A percentile compares a stretch with the other conserved stretches of the same genome.
phyloP scores from a whole-genome alignment of 2,888 invertebrate genomes.

The Troides helena region DNA sequence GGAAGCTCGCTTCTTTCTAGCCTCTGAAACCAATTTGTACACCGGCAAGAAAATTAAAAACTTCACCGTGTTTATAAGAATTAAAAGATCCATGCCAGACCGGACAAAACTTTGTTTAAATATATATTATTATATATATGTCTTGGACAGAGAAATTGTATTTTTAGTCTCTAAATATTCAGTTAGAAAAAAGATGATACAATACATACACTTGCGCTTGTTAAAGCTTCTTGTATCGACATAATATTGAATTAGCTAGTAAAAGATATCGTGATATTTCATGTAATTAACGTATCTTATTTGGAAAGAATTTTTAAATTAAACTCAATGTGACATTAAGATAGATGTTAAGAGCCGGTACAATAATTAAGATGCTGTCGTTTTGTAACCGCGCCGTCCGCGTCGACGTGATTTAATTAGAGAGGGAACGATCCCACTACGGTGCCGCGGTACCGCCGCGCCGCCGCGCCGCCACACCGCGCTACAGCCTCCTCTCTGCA shows the following conservation, averaged over 20 bases:
- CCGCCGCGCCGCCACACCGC: slow-evolving; percentile 16
- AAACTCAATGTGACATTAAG: slow-evolving; percentile 75
- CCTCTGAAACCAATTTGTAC: slow-evolving; percentile 75
- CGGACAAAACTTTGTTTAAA: too few species aligned
- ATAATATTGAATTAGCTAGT: too few species aligned
- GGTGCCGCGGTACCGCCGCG: slow-evolving; percentile 25
- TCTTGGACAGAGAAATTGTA: too few species aligned
- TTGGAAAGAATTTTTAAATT: slow-evolving; percentile 64
- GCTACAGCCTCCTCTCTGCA: slow-evolving; percentile 15
- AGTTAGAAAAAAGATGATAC: too few species aligned
- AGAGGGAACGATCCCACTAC: slow-evolving; percentile 61
- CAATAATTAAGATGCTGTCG: slow-evolving; percentile 79
- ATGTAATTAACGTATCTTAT: slow-evolving; percentile 53
- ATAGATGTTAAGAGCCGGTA: slow-evolving; percentile 77
- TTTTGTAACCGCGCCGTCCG: slow-evolving; percentile 70
- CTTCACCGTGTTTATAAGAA: slow-evolving; percentile 49
- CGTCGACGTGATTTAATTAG: slow-evolving; percentile 76
- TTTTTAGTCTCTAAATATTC: too few species aligned
- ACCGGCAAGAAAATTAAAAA: slow-evolving; percentile 74
- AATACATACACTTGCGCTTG: too few species aligned
- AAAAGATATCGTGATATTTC: slow-evolving; percentile 3
- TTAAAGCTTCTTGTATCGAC: too few species aligned
- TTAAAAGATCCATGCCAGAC: slow-evolving; percentile 18
- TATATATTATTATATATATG: too few species aligned
- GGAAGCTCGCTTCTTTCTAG: slow-evolving; percentile 67